Percentiles rank a stretch among this genome's conserved stretches.
Evolutionary conservation across 2,888 invertebrate genomes (phyloP).

Genomic region (Amphipyra tragopoginis): DNA sequence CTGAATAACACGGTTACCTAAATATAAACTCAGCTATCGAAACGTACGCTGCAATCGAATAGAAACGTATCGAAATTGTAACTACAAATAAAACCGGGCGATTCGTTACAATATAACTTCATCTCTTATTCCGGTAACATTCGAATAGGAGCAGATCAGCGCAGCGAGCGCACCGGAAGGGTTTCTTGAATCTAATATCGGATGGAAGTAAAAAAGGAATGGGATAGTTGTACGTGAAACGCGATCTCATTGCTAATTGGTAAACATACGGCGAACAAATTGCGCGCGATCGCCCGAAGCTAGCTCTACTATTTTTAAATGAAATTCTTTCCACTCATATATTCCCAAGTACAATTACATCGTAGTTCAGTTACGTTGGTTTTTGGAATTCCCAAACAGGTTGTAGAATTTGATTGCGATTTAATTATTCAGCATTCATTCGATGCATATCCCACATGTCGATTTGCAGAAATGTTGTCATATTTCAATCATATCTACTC

Average conservation of each 20-base stretch:
- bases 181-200: conserved; percentile 75
- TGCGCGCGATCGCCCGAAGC: conserved; percentile 69
- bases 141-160: conserved; percentile 48
- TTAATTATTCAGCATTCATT: conserved; percentile 81
- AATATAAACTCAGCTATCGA: conserved; percentile 68
- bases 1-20: conserved; percentile 78
- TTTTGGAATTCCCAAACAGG: conserved; percentile 75
- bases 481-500: conserved; percentile 35
- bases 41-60: conserved; percentile 61
- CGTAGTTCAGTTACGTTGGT: conserved; percentile 70
- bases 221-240: conserved; percentile 55
- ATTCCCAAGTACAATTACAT: conserved; percentile 79
- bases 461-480: conserved; percentile 52
- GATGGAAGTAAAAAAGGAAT: conserved; percentile 66
- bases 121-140: conserved; percentile 57
- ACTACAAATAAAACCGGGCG: conserved; percentile 64
- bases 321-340: conserved; percentile 84
- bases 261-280: conserved; percentile 79
- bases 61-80: conserved; percentile 65
- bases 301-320: conserved; percentile 82
- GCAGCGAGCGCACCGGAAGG: conserved; percentile 57
- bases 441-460: conserved; percentile 66
- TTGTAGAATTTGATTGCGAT: conserved; percentile 78
- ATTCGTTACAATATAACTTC: conserved; percentile 60
- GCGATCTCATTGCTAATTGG: conserved; percentile 76